Percentiles rank a stretch among this genome's conserved stretches.
Conservation (phyloP, 2,888 invertebrate genomes). For the Neuroscelio doddi region DNA sequence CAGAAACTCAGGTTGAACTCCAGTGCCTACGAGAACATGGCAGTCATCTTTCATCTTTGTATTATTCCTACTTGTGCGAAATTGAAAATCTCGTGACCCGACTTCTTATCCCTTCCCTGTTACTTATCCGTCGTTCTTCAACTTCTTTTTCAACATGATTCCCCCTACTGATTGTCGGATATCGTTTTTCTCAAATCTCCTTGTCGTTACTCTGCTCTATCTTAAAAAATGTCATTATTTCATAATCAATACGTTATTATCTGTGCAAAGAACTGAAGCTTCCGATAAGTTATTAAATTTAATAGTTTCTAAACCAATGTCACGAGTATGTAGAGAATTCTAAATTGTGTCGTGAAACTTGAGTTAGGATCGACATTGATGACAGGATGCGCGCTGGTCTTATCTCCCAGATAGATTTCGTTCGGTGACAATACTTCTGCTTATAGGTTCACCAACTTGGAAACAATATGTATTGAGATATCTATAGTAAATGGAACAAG, state of each 20-base stretch:
- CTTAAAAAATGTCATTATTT: constrained; percentile 46
- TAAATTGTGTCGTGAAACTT: constrained; percentile 57
- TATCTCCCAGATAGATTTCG: constrained; percentile 65
- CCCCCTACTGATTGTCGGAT: constrained; percentile 35
- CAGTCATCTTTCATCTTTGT: constrained; percentile 63
- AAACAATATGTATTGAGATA: constrained; percentile 45
- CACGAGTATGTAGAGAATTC: too few species aligned
- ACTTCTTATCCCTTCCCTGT: constrained; percentile 41
- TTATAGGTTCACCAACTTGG: constrained; percentile 40
- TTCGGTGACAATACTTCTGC: constrained; percentile 47
- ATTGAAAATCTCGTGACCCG: constrained; percentile 59
- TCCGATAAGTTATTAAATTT: too few species aligned
- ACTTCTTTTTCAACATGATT: constrained; percentile 33
- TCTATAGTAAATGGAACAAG: constrained; percentile 24
- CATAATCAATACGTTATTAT: constrained; percentile 42
- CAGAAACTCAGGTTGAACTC: constrained; percentile 52
- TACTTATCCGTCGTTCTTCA: constrained; percentile 11
- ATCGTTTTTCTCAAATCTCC: constrained; percentile 44
- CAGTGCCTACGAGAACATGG: constrained; percentile 36
- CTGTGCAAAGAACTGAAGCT: constrained; percentile 28
- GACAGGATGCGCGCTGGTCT: constrained; percentile 57
- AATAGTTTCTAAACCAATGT: too few species aligned
- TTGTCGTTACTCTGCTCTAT: constrained; percentile 33
- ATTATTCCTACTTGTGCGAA: constrained; percentile 61
- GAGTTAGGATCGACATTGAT: constrained; percentile 65